A percentile compares a stretch with the other conserved stretches of the same genome.
phyloP scores from a whole-genome alignment of 2,888 invertebrate genomes.

The Lucinisca nassula region DNA sequence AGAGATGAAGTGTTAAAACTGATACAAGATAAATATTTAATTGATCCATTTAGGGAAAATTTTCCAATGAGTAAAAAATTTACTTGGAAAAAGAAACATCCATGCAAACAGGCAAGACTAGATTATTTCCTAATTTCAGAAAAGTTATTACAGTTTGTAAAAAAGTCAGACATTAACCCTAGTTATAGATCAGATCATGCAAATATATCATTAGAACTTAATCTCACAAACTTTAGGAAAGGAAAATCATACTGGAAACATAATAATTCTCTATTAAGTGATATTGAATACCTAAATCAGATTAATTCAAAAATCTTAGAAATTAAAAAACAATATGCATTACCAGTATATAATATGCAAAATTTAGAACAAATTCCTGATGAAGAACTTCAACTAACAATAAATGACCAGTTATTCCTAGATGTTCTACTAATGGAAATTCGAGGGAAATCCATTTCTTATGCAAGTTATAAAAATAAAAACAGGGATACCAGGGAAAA shows the following conservation, averaged over 20 bases:
- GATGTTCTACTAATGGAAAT: constrained; percentile 33
- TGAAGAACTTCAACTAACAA: constrained; percentile 9
- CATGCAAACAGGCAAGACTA: background rate
- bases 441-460: constrained; percentile 14
- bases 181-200: background rate
- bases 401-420: constrained; percentile 24
- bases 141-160: background rate
- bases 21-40: background rate
- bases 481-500: background rate
- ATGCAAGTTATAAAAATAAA: constrained; percentile 24
- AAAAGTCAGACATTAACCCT: background rate
- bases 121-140: background rate
- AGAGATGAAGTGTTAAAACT: background rate
- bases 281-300: background rate
- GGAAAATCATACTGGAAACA: background rate
- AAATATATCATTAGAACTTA: background rate
- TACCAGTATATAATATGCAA: constrained; percentile 1
- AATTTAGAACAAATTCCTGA: background rate
- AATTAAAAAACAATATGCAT: constrained; percentile 16
- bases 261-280: background rate
- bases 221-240: background rate
- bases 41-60: background rate
- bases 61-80: background rate
- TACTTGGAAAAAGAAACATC: background rate
- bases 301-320: constrained; percentile 4